These are phyloP conservation scores for Halcyon malimbica DNA, from an alignment of 2,113 vertebrate genomes.

Conservation along the genomic window DNA sequence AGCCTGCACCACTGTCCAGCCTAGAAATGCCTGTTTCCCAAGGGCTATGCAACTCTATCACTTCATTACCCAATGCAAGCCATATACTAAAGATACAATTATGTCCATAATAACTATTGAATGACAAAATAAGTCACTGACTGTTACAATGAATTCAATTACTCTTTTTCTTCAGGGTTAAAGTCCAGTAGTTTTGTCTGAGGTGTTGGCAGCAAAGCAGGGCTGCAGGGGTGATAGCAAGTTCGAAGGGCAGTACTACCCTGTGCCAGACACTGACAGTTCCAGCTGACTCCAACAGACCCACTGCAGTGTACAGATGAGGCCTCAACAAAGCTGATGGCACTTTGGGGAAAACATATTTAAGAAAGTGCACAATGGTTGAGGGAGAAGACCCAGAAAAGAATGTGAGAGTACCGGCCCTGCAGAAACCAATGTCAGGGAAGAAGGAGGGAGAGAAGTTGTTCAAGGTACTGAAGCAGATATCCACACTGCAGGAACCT, in stretches of 20 bases:
- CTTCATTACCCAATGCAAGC: not conserved
- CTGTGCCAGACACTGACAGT: rapidly evolving
- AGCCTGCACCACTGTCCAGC: not conserved
- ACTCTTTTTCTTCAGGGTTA: not conserved
- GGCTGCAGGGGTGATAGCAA: not conserved
- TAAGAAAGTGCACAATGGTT: not conserved
- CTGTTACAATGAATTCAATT: not conserved
- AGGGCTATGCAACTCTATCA: not conserved
- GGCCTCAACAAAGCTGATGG: not conserved
- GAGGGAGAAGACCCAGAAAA: not conserved
- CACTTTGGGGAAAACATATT: rapidly evolving
- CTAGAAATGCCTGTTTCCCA: not conserved
- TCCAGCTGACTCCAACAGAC: rapidly evolving
- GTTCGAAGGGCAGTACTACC: rapidly evolving
- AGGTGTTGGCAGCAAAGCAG: rapidly evolving
- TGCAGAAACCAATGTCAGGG: not conserved
- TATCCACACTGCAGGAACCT: not conserved
- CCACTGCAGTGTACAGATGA: not conserved
- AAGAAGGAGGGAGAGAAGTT: not conserved
- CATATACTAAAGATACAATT: not conserved
- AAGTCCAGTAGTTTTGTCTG: not conserved
- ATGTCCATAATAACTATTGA: not conserved
- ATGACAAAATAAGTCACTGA: not conserved
- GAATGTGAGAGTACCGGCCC: not conserved
- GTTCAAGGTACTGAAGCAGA: not conserved